These are phyloP conservation scores for Echinometra lucunter DNA, from an alignment of 53 echinoderm and acorn worm genomes.

Conservation along the genomic window DNA sequence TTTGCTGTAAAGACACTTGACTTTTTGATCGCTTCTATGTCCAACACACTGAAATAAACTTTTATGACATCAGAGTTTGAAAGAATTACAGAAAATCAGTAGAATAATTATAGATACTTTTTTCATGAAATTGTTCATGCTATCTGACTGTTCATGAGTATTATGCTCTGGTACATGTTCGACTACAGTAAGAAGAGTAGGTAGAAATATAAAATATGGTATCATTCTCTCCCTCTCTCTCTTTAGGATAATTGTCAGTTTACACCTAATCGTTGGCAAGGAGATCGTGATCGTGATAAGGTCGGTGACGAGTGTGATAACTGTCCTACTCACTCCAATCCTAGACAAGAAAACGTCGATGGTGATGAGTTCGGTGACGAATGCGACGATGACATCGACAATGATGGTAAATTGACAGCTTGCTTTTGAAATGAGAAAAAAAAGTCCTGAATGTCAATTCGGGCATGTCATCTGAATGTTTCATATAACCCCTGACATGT, in stretches of 20 bases:
- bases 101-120: no score
- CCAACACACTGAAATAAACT: background rate
- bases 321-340: slow-evolving; percentile 77
- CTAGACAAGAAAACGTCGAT: slow-evolving; percentile 91
- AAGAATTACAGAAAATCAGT: background rate
- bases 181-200: background rate
- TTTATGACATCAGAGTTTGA: background rate
- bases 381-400: slow-evolving; percentile 93
- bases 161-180: no score
- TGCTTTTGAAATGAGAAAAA: no score
- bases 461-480: background rate
- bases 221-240: no score
- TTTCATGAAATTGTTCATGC: no score
- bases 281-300: slow-evolving; percentile 85
- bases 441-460: background rate
- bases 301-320: slow-evolving; percentile 97
- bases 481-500: background rate
- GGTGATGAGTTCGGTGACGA: slow-evolving; percentile 85
- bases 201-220: background rate
- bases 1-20: no score
- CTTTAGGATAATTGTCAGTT: slow-evolving; percentile 92
- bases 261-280: slow-evolving; percentile 80
- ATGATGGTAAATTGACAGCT: slow-evolving; percentile 85
- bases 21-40: no score
- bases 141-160: no score